A percentile compares a stretch with the other conserved stretches of the same genome.
phyloP scores from a whole-genome alignment of 2,797 vertebrate genomes.

The Philypnodon macrostomus region DNA sequence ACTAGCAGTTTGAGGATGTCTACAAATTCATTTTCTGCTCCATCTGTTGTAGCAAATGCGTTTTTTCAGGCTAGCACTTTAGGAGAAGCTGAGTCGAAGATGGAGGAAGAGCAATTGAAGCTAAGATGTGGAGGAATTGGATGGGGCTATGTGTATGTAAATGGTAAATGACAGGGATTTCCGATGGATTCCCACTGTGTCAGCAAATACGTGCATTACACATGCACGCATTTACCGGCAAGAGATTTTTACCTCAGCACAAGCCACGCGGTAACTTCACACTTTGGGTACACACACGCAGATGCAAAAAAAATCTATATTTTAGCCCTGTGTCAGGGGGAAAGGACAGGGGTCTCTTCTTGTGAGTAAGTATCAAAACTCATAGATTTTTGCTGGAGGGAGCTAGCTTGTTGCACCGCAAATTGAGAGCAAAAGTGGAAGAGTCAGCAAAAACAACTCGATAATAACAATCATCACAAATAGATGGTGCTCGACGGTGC shows the following conservation, averaged over 20 bases:
- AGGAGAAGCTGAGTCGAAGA: conserved; percentile 27
- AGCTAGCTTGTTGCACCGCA: conserved; percentile 23
- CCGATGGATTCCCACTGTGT: conserved; percentile 36
- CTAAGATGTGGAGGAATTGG: conserved; percentile 18
- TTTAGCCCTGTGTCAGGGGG: conserved; percentile 33
- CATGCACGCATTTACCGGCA: conserved; percentile 5
- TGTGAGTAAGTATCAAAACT: conserved; percentile 42
- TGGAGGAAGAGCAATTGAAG: conserved; percentile 24
- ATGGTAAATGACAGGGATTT: conserved; percentile 50
- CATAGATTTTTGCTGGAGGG: conserved; percentile 26
- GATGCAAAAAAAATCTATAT: conserved; percentile 50
- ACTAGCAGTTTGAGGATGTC: conserved; percentile 45
- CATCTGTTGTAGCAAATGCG: conserved; percentile 58
- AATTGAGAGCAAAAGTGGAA: conserved; percentile 36
- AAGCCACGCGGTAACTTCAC: conserved; percentile 40
- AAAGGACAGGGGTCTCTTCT: conserved; percentile 27
- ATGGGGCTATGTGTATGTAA: conserved; percentile 50
- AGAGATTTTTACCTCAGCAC: conserved; percentile 14
- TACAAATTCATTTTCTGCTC: conserved; percentile 66
- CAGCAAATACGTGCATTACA: conserved; percentile 46
- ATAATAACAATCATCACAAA: conserved; percentile 55
- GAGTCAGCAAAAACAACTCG: conserved; percentile 51
- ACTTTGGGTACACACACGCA: background rate
- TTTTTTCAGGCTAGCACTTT: conserved; percentile 58
- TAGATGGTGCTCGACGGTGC: conserved; percentile 36